Evolutionary conservation across 1,140 invertebrate genomes (phyloP), one percentile per base, ranked within the genome.

Genomic region (Helicoverpa armigera): DNA sequence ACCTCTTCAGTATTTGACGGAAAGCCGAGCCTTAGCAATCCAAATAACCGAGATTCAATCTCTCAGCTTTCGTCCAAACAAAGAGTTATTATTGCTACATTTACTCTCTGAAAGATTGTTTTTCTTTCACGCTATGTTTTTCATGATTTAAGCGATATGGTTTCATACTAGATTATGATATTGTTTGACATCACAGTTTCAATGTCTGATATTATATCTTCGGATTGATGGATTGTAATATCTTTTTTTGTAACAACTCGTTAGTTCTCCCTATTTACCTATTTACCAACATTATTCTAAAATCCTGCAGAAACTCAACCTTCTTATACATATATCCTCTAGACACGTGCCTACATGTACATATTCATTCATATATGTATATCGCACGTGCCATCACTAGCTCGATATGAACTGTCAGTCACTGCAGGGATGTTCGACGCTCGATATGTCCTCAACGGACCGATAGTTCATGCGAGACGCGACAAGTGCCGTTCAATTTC

Each of bases 21-120:
- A 72, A 54, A 23, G 31, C 29, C 23, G 13, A 13, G 35, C 31
- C 53, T 61, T 56, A 63, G 23, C 18, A 63, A 76, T 63, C 56
- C 58, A 76, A 76, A 76, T 76, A 76, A 76, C 73, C 63, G 73
- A 60, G 73, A 76, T 76, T 76, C 73, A 76, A 76, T 76, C 56
- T 35, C 51, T 53, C 69, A 54, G 48, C 2, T 14, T 73, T 53
- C 70, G 70, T 58, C 48, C 48, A 63, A 75, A 76, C 73, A 63
- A 76, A 63, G 58, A 50, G 16, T 51, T 76, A 63, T 76, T 76
- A 76, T 76, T 60, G 73, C 73, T 76, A 76, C 43, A 63, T 61
- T 76, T 76, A 63, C 63, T 76, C 65, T 50, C 16, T 50, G 65
- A 69, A 69, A 18, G 65, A 43, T 50, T 23, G n/a, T 14, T 43